phyloP scores from a whole-genome alignment of 2,888 invertebrate genomes.

The Dryocosmus kuriphilus region DNA sequence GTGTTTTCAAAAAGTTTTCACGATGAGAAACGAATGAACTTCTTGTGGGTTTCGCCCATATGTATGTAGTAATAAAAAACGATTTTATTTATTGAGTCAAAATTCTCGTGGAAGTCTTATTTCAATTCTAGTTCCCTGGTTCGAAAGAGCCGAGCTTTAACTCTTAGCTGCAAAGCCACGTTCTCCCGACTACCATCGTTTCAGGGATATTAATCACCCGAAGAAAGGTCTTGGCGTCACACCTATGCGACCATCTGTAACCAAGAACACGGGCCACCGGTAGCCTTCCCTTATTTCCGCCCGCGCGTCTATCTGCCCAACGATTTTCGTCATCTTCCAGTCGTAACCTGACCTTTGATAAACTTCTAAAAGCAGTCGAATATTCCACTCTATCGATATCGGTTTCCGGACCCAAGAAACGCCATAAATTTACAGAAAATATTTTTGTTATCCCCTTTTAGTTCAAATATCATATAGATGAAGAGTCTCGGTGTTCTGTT shows the following conservation, averaged over 20 bases:
- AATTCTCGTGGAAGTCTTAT: conserved; percentile 1
- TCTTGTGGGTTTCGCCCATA: neutral
- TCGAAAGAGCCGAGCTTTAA: conserved; percentile 12
- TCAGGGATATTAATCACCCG: conserved; percentile 28
- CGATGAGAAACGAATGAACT: neutral
- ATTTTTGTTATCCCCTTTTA: neutral
- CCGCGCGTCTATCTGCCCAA: conserved; percentile 35
- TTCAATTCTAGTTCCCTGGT: conserved; percentile 11
- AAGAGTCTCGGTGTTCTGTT: too few relatives aligned
- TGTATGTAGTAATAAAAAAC: neutral
- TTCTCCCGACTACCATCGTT: conserved; percentile 13
- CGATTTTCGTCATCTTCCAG: conserved; percentile 44
- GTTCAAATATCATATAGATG: too few relatives aligned
- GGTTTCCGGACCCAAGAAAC: neutral
- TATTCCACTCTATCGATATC: conserved; percentile 14
- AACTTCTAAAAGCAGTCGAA: conserved; percentile 13
- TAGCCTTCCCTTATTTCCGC: conserved; percentile 32
- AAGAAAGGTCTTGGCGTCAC: conserved; percentile 33
- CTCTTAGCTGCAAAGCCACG: conserved; percentile 22
- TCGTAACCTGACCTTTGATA: neutral
- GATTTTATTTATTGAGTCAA: conserved; percentile 7
- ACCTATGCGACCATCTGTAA: conserved; percentile 27
- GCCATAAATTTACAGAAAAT: neutral
- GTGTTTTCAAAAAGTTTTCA: neutral
- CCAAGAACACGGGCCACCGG: conserved; percentile 18